Conservation (phyloP, 1,140 invertebrate genomes). For the Plodia interpunctella region DNA sequence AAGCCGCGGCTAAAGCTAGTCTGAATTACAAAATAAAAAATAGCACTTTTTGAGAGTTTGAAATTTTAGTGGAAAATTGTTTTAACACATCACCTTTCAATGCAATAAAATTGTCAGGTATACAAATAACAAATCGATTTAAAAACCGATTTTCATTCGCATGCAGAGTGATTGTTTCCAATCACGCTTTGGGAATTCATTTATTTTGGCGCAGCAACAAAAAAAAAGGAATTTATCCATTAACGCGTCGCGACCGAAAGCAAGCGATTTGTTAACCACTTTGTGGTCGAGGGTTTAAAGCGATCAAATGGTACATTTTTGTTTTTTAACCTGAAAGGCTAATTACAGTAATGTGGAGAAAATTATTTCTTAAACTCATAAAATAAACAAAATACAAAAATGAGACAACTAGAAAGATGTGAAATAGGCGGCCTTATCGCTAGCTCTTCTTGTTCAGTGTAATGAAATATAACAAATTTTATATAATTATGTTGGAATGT, state of each 20-base stretch:
- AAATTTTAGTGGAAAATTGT: background rate
- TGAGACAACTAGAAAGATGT: too few species aligned
- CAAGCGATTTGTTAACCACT: conserved; percentile 1
- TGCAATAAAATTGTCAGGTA: background rate
- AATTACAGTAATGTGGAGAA: too few species aligned
- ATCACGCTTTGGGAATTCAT: conserved; percentile 5
- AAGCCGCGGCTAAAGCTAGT: too few species aligned
- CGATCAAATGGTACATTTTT: background rate
- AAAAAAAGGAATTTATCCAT: background rate
- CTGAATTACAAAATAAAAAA: background rate
- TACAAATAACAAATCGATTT: conserved; percentile 4
- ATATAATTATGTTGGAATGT: too few species aligned
- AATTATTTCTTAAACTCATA: too few species aligned
- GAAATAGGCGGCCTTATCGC: too few species aligned
- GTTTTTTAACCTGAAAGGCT: background rate
- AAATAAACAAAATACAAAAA: too few species aligned
- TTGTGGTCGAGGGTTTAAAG: background rate
- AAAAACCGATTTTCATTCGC: conserved; percentile 2
- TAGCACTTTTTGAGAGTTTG: too few species aligned
- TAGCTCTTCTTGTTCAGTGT: too few species aligned
- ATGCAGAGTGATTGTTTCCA: conserved; percentile 6
- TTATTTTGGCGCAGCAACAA: background rate
- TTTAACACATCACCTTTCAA: background rate
- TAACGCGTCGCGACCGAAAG: background rate
- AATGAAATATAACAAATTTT: too few species aligned